A percentile compares a stretch with the other conserved stretches of the same genome.
These are phyloP conservation scores for Oceanodroma leucorhoa DNA, from an alignment of 2,797 vertebrate species.

Conservation along the genomic window DNA sequence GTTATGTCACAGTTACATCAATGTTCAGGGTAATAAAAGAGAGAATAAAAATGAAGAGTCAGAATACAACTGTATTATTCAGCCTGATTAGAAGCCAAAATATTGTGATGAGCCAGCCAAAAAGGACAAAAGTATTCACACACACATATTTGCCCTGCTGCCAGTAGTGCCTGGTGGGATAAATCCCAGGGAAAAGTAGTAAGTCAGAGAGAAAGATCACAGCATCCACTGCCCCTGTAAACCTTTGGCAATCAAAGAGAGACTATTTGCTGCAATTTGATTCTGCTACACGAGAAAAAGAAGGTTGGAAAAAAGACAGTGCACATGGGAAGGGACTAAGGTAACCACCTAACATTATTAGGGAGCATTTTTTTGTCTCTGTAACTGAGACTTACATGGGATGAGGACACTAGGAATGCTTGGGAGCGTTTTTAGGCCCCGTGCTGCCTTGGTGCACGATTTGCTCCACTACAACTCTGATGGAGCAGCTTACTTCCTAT, in stretches of 20 bases:
- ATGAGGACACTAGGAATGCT: background rate
- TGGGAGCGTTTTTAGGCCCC: background rate
- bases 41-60: background rate
- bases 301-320: background rate
- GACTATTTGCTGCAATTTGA: background rate
- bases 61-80: background rate
- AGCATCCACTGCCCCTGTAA: background rate
- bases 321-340: background rate
- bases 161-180: background rate
- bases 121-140: background rate
- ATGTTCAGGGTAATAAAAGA: background rate
- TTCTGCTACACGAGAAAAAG: background rate
- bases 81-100: background rate
- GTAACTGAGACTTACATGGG: background rate
- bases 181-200: background rate
- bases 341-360: background rate
- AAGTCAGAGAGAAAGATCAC: background rate
- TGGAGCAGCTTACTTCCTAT: background rate
- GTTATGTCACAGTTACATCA: background rate
- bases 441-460: background rate
- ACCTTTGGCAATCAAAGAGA: background rate
- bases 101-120: background rate
- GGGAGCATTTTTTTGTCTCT: background rate
- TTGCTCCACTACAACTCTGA: background rate
- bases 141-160: background rate